Evolutionary conservation across 37 sponge, comb jelly and placozoan species (phyloP).

Genomic region (Ianthella basta): DNA sequence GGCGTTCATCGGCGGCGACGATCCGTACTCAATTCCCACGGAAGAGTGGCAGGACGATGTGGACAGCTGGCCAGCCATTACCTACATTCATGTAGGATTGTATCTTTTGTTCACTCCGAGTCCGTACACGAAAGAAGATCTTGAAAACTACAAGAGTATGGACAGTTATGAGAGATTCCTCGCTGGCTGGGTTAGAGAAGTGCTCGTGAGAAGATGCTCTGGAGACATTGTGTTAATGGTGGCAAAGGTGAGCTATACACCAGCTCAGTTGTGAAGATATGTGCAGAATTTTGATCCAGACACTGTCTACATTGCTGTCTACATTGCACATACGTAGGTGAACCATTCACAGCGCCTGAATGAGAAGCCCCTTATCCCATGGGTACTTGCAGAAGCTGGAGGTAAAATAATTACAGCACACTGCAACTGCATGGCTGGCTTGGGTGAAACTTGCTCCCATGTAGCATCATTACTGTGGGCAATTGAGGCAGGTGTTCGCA

Average conservation of each 20-base stretch:
- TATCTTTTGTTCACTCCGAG: constrained; percentile 44
- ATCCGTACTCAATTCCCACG: no score
- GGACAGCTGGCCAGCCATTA: no score
- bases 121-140: constrained; percentile 57
- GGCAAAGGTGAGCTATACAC: constrained; percentile 43
- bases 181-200: constrained; percentile 59
- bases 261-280: no score
- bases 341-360: constrained; percentile 53
- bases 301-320: no score
- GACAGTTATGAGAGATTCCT: constrained; percentile 56
- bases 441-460: constrained; percentile 73
- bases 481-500: constrained; percentile 45
- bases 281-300: no score
- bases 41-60: no score
- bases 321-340: constrained; percentile 29
- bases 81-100: no score
- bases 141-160: constrained; percentile 60
- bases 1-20: no score
- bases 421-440: constrained; percentile 82
- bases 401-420: constrained; percentile 63
- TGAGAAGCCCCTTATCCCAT: constrained; percentile 49
- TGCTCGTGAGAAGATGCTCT: no score
- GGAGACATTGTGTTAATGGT: constrained; percentile 40
- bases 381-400: constrained; percentile 39
- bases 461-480: constrained; percentile 65